Evolutionary conservation across 2,888 invertebrate species (phyloP).

Genomic region (Aphodius granarius): DNA sequence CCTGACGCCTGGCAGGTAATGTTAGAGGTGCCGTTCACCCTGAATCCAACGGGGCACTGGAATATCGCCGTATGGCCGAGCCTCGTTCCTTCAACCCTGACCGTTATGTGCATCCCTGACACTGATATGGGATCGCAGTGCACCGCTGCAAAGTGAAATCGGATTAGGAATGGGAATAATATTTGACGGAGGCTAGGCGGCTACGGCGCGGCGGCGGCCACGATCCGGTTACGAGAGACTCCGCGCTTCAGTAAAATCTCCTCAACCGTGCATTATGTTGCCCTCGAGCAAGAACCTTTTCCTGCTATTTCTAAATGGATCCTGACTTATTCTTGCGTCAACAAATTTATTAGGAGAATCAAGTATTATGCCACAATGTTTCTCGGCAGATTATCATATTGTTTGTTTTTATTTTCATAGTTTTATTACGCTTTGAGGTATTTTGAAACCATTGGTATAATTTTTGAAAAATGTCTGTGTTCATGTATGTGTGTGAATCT

Average conservation of each 20-base stretch:
- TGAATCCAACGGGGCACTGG: conserved; percentile 79
- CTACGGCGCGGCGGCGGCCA: too few species aligned
- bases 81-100: conserved; percentile 75
- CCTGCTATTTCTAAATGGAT: not conserved
- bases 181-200: conserved; percentile 22
- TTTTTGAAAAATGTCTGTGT: too few species aligned
- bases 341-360: too few species aligned
- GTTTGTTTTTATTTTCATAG: too few species aligned
- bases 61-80: conserved; percentile 77
- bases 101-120: conserved; percentile 64
- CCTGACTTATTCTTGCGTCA: not conserved
- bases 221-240: not conserved
- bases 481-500: too few species aligned
- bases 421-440: too few species aligned
- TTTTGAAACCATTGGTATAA: too few species aligned
- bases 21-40: conserved; percentile 74
- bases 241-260: not conserved
- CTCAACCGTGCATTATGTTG: not conserved
- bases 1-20: conserved; percentile 83
- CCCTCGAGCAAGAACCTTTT: not conserved
- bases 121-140: conserved; percentile 66
- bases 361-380: too few species aligned
- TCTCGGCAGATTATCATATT: too few species aligned
- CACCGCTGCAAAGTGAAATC: conserved; percentile 55
- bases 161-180: conserved; percentile 19